Conservation (phyloP, 2,113 vertebrate species). For the Corapipo altera region DNA sequence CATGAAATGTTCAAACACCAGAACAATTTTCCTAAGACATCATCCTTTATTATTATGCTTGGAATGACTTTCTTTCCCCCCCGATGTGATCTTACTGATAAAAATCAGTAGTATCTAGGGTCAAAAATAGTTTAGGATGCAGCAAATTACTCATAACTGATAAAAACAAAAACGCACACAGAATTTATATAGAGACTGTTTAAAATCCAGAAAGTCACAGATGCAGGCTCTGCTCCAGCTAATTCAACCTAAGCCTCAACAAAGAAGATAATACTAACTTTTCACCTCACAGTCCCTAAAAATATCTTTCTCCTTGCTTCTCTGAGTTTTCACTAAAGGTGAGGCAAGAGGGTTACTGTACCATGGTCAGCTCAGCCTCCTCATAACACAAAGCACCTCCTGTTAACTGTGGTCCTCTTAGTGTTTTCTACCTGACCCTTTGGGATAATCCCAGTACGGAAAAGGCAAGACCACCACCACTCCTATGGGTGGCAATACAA, state of each 20-base stretch:
- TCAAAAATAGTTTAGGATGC: not conserved
- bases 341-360: not conserved
- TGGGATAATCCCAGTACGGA: not conserved
- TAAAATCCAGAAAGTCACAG: not conserved
- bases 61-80: not conserved
- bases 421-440: not conserved
- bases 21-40: constrained; percentile 25
- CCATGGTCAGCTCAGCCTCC: not conserved
- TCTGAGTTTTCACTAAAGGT: not conserved
- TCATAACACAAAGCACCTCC: not conserved
- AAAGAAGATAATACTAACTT: not conserved
- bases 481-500: not conserved
- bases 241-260: not conserved
- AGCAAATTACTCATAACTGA: not conserved
- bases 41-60: constrained; percentile 3
- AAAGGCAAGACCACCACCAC: not conserved
- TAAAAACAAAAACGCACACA: not conserved
- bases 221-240: not conserved
- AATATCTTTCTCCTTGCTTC: not conserved
- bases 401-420: not conserved
- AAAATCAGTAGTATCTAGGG: not conserved
- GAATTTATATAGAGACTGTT: not conserved
- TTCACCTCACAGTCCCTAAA: not conserved
- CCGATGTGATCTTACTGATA: not conserved
- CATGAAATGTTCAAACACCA: not conserved